Conservation (phyloP, 2,797 vertebrate species). For the Margarornis squamiger region DNA sequence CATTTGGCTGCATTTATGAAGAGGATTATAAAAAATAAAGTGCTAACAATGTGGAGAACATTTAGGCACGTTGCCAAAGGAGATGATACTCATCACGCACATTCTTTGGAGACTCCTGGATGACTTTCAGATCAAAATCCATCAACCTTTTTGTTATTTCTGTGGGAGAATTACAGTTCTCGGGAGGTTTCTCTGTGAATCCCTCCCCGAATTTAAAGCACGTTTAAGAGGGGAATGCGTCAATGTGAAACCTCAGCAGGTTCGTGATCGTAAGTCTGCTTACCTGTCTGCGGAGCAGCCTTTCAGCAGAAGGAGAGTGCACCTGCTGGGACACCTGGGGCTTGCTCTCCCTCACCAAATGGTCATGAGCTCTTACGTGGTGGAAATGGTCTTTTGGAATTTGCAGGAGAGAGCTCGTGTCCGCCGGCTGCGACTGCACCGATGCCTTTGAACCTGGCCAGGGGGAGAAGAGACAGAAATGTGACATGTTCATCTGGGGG, state of each 20-base stretch:
- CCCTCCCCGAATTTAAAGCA: constrained; percentile 20
- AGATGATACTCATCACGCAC: constrained; percentile 31
- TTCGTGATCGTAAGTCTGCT: background rate
- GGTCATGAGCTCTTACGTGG: constrained; percentile 80
- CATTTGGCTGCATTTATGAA: constrained; percentile 44
- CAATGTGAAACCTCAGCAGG: background rate
- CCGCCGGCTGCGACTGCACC: constrained; percentile 83
- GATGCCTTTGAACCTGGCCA: constrained; percentile 85
- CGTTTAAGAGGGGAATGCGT: background rate
- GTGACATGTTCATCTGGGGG: background rate
- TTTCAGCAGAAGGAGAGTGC: constrained; percentile 83
- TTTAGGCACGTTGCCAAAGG: constrained; percentile 46
- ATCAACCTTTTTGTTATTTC: constrained; percentile 39
- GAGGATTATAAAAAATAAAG: constrained; percentile 39
- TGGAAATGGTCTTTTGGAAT: constrained; percentile 84
- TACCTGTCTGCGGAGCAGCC: constrained; percentile 94
- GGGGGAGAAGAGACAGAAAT: background rate
- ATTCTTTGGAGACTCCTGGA: constrained; percentile 30
- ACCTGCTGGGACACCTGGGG: constrained; percentile 81
- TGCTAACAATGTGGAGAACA: constrained; percentile 44
- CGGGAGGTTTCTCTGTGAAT: background rate
- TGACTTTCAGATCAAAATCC: constrained; percentile 44
- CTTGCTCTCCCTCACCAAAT: constrained; percentile 80
- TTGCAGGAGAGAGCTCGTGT: constrained; percentile 76
- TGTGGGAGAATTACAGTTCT: constrained; percentile 36